Evolutionary conservation across 2,113 vertebrate genomes (phyloP), one percentile per base, ranked within the genome.

Genomic region (Panurus biarmicus): DNA sequence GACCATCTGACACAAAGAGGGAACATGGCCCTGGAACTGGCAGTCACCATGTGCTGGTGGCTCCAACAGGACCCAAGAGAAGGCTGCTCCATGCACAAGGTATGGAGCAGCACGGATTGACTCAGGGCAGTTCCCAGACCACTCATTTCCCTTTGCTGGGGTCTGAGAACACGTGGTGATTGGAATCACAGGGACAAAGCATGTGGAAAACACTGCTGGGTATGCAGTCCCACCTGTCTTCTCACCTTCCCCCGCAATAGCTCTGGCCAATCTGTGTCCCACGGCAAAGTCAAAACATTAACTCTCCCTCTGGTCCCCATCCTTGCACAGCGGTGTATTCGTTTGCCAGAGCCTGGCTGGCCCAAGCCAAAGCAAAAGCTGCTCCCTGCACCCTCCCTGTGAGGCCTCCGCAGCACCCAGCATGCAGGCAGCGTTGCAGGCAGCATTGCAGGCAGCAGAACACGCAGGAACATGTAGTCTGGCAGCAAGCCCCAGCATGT

Each of bases 101-200:
- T 1, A 2, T 7, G 10, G 23, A 62, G 38, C 2, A 2, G 58
- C 48, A 60, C 1, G 1, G 36, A 57, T 10, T 8, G 8, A 35
- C 26, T 29, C 0, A 0, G 18, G 19, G 20, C 28, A 57, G 15
- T 23, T 45, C 53, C 33, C 22, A 57, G 33, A 90, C 8, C 33
- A 71, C 38, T 24, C 14, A 35, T 10, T 70, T 87, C 47, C 38
- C 22, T 71, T 81, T 72, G 44, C 76, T 50, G 51, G 31, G n/a
- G 22, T 42, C 53, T 53, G 50, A 6, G 31, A 65, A 53, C 47
- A 81, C 0, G 1, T 42, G 58, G 47, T 70, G 29, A 19, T 48
- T 51, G 57, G 44, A 94, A 60, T 44, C 65, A 94, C 23, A 47
- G 18, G 26, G 47, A 80, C 64, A 86, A 80, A 77, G 67, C 65